Percentiles rank a stretch among this genome's conserved stretches.
Evolutionary conservation across 1,140 invertebrate genomes (phyloP).

Genomic region (Eupristina koningsbergeri): DNA sequence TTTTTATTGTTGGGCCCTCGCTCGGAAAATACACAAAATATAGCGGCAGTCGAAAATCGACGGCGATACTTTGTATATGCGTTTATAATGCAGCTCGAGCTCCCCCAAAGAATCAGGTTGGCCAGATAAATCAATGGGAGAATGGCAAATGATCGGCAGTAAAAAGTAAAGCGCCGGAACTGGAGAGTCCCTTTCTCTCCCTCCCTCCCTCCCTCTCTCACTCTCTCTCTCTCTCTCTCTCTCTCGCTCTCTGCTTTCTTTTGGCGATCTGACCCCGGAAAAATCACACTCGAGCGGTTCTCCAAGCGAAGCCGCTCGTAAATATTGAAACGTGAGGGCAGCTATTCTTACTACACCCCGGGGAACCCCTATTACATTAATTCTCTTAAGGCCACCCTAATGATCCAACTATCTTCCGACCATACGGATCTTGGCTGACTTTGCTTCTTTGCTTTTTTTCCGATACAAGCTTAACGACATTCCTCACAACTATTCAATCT

Average conservation of each 20-base stretch:
- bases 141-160: not conserved
- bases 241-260: not conserved
- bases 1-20: not conserved
- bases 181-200: not conserved
- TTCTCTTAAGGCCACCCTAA: constrained; percentile 66
- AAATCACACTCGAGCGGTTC: constrained; percentile 63
- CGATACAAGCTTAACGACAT: not conserved
- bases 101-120: not conserved
- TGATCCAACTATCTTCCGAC: constrained; percentile 68
- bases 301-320: constrained; percentile 65
- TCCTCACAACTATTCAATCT: not conserved
- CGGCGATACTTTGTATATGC: not conserved
- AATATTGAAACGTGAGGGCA: constrained; percentile 64
- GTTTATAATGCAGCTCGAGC: not conserved
- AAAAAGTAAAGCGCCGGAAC: not conserved
- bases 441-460: not conserved
- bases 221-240: no score
- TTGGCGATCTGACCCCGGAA: constrained; percentile 52
- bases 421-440: not conserved
- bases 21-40: not conserved
- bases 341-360: constrained; percentile 63
- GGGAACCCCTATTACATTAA: constrained; percentile 69
- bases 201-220: no score
- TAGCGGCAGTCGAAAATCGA: not conserved
- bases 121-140: not conserved